Conservation (phyloP, 2,113 vertebrate genomes). For the Colius striatus region DNA sequence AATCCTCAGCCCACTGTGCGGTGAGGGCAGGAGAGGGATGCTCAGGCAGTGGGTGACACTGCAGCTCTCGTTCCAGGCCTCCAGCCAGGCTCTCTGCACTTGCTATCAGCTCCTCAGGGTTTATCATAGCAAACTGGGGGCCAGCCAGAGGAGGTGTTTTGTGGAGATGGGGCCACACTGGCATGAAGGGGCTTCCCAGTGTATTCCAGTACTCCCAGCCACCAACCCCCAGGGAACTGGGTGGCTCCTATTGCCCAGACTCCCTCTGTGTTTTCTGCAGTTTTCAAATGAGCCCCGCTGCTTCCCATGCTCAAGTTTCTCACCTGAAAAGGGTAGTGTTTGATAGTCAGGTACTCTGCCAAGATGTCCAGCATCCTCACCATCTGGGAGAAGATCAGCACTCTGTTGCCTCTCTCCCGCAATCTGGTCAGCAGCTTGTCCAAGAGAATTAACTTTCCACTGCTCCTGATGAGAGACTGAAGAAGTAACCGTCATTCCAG, state of each 20-base stretch:
- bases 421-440: constrained; percentile 95
- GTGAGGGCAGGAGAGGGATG: constrained; percentile 3
- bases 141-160: background rate
- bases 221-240: background rate
- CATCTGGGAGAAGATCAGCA: constrained; percentile 99
- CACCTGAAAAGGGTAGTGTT: constrained; percentile 97
- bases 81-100: constrained; percentile 37
- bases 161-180: background rate
- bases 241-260: background rate
- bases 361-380: constrained; percentile 98
- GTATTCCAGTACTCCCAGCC: background rate
- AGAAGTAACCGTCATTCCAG: constrained; percentile 48
- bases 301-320: background rate
- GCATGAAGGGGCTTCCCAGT: background rate
- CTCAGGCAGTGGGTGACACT: constrained; percentile 5
- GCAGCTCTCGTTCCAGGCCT: constrained; percentile 69
- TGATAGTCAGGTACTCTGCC: constrained; percentile 93
- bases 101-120: background rate
- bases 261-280: background rate
- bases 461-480: constrained; percentile 90
- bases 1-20: constrained; percentile 60
- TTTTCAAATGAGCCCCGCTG: background rate
- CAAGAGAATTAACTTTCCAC: constrained; percentile 95
- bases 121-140: background rate
- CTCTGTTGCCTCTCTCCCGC: constrained; percentile 91